Evolutionary conservation across 2,113 vertebrate genomes (phyloP), one percentile per base, ranked within the genome.

Genomic region (Pterophyllum scalare): DNA sequence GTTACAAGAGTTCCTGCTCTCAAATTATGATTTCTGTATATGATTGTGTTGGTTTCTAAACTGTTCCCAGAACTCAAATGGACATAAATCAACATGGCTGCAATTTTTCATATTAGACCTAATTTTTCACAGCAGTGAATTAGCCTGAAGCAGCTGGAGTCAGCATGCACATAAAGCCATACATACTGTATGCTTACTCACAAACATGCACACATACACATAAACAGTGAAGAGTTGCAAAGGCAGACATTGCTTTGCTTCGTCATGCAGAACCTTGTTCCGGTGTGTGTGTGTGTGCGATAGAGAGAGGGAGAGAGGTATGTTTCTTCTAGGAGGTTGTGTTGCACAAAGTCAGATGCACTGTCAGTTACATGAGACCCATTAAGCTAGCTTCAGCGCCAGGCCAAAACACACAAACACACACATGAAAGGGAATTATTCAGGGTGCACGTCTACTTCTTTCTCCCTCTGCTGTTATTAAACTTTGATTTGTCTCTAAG

Each of bases 351-450:
- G 46, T 86, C 82, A 87, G 49, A 82, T 12, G 35, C 3, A 2
- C 14, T 89, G 77, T 89, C 81, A 88, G 31, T 70, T 85, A 59
- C 20, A 33, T 74, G 56, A 82, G 58, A 67, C 67, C 59, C 87
- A 72, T 85, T 87, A 75, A 52, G 77, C 40, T 33, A 43, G 28
- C 76, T 85, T 80, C 70, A 82, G 80, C 79, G 77, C 15, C 43
- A 64, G 6, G 59, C 15, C 35, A 77, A 81, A 81, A 83, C 62
- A 85, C 58, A 86, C 84, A 92, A 83, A 86, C 79, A 86, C 87
- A 86, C 87, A 86, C 76, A 94, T 94, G 83, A 94, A 91, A 93
- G 83, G 60, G 94, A 95, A 95, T 95, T 91, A 95, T 95, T 94
- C 86, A 94, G 84, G 67, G 59, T 24, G 5, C 75, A 75, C 74